A percentile compares a stretch with the other conserved stretches of the same genome.
Conservation (phyloP, 1,140 invertebrate species). For the Magallana gigas region DNA sequence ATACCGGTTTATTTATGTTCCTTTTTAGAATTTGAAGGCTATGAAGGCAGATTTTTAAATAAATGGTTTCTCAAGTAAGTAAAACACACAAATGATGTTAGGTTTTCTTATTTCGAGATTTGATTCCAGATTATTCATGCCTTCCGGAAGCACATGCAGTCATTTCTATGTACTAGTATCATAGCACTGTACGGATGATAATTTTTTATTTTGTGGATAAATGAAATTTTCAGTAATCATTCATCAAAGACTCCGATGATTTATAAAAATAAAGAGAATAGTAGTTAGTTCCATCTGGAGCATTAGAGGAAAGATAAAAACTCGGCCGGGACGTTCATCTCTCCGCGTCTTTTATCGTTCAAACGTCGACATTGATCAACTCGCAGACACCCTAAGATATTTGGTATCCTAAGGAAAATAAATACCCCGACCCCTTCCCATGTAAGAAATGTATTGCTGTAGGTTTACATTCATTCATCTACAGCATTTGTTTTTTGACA, state of each 20-base stretch:
- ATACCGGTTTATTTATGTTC: no score
- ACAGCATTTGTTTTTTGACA: neutral
- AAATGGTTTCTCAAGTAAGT: no score
- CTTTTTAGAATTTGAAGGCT: no score
- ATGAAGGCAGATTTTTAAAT: no score
- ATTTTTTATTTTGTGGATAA: neutral
- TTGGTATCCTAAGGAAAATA: neutral
- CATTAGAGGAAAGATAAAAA: slow-evolving; percentile 1
- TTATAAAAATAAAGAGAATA: slow-evolving; percentile 1
- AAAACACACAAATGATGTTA: no score
- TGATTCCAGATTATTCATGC: no score
- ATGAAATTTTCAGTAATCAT: neutral
- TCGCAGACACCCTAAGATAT: neutral
- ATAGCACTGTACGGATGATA: no score
- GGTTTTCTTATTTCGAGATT: no score
- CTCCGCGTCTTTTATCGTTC: slow-evolving; percentile 5
- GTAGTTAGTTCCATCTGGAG: neutral
- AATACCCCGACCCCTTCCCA: neutral
- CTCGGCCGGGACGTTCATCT: neutral
- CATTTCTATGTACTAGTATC: no score
- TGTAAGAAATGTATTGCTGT: neutral
- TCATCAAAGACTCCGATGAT: neutral
- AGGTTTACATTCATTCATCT: slow-evolving; percentile 11
- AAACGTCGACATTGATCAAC: slow-evolving; percentile 16
- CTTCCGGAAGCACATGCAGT: no score